These are phyloP conservation scores for Panzeria rudis DNA, from an alignment of 2,888 invertebrate species.

Conservation along the genomic window DNA sequence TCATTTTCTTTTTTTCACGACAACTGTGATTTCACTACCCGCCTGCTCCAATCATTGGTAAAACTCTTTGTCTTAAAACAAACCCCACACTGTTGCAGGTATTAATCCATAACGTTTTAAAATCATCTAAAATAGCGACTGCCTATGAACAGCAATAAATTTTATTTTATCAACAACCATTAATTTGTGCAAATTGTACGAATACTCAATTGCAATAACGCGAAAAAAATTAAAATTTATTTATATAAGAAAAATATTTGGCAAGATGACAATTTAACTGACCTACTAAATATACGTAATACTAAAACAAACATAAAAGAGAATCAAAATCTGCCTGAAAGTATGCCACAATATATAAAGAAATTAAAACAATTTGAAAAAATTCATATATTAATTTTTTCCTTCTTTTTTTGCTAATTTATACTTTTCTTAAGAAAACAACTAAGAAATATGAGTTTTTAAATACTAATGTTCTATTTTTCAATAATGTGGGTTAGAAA, in stretches of 20 bases:
- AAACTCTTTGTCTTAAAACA: no score
- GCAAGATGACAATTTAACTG: slow-evolving; percentile 64
- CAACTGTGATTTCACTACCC: no score
- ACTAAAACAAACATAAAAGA: slow-evolving; percentile 1
- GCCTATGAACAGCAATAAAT: slow-evolving; percentile 9
- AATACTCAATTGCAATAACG: neutral
- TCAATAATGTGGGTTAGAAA: neutral
- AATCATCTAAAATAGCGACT: neutral
- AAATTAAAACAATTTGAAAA: slow-evolving; percentile 14
- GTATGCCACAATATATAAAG: slow-evolving; percentile 32
- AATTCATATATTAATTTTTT: neutral
- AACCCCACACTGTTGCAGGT: no score
- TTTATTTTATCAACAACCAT: slow-evolving; percentile 28
- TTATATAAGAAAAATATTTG: slow-evolving; percentile 21
- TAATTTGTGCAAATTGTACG: slow-evolving; percentile 9
- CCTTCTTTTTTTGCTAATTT: neutral
- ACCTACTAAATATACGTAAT: slow-evolving; percentile 53
- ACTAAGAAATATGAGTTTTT: neutral
- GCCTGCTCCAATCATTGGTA: no score
- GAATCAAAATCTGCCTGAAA: slow-evolving; percentile 20
- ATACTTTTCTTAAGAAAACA: neutral
- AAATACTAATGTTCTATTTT: neutral
- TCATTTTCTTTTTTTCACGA: no score
- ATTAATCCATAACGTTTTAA: neutral
- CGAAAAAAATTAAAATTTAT: neutral